Evolutionary conservation across 92 coral and sea anemone species (phyloP), one percentile per base, ranked within the genome.

Genomic region (Chrysogorgia sp.): DNA sequence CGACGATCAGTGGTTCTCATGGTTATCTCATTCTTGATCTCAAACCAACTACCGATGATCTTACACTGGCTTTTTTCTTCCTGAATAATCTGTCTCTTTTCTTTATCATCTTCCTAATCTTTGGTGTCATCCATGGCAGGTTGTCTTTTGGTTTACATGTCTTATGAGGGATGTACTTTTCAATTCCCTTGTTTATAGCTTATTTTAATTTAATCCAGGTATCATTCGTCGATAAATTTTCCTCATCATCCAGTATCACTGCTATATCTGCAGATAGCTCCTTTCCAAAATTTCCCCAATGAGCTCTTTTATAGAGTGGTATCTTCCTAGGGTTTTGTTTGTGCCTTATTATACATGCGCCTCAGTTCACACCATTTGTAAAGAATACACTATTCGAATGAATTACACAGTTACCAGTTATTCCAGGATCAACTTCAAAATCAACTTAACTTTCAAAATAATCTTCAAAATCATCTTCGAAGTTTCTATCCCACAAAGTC

Each of bases 301-400:
- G 17, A 33, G 88, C 88, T 29, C 83, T 77, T 50, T 79, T 83
- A 32, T 79, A 87, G 7, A 72, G 77, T 32, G 92, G 90, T 64
- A 88, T 81, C 63, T 85, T 53, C n/a, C 87, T 61, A 14, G 84
- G 87, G 12, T 2, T 63, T 77, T 80, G 90, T 20, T 4, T 63
- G 79, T 86, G 40, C 10, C 90, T 74, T 83, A 86, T 68, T 19
- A n/a, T n/a, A n/a, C n/a, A n/a, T n/a, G n/a, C n/a, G n/a, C n/a
- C n/a, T n/a, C n/a, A n/a, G n/a, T n/a, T n/a, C n/a, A n/a, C n/a
- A n/a, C n/a, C n/a, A n/a, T n/a, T n/a, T n/a, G n/a, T n/a, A n/a
- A n/a, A n/a, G n/a, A n/a, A n/a, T n/a, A n/a, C n/a, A n/a, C n/a
- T n/a, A n/a, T n/a, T n/a, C n/a, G n/a, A n/a, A n/a, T n/a, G n/a